Evolutionary conservation across 2,797 vertebrate species (phyloP).

Genomic region (Heteromormyrus szaboi): DNA sequence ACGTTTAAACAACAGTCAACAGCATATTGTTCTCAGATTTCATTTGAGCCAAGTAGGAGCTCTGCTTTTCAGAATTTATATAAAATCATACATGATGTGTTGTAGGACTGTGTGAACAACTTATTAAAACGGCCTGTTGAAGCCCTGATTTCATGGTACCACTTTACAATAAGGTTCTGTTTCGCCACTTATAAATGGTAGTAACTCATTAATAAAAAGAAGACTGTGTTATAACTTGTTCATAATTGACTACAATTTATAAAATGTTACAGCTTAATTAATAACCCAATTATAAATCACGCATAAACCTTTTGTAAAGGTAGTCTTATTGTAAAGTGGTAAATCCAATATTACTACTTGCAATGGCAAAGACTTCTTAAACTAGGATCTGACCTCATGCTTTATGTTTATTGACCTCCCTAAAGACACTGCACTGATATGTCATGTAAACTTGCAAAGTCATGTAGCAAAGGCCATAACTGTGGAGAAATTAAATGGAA

Average conservation of each 20-base stretch:
- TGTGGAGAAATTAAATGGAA: background rate
- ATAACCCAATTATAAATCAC: background rate
- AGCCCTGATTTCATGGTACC: background rate
- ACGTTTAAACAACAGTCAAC: background rate
- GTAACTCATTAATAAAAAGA: background rate
- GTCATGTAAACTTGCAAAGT: background rate
- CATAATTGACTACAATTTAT: background rate
- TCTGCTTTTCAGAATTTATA: background rate
- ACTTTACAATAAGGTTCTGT: background rate
- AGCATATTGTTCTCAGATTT: background rate
- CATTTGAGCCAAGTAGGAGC: background rate
- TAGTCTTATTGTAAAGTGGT: background rate
- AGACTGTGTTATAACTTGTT: background rate
- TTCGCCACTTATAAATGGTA: background rate
- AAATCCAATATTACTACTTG: background rate
- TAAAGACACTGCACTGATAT: background rate
- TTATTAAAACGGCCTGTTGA: background rate
- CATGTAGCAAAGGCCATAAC: background rate
- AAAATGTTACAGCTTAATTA: background rate
- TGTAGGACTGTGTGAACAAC: background rate
- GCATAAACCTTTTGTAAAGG: background rate
- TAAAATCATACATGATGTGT: background rate
- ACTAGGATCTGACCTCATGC: background rate
- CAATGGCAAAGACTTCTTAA: background rate
- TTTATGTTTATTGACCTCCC: background rate